phyloP scores from a whole-genome alignment of 2,888 invertebrate species.

The Zygogramma bicolorata region DNA sequence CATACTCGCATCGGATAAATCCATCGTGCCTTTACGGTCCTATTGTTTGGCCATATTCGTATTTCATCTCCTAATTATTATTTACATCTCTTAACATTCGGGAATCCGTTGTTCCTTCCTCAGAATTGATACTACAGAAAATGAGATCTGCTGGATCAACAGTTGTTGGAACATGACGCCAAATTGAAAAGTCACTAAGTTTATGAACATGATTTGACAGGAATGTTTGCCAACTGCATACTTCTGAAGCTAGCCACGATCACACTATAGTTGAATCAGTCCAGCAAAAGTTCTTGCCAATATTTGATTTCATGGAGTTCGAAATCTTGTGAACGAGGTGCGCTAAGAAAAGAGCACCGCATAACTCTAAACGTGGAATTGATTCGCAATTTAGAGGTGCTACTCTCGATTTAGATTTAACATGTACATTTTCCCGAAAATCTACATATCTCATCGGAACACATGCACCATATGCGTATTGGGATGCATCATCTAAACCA shows the following conservation, averaged over 20 bases:
- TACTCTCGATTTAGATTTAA: constrained; percentile 38
- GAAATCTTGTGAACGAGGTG: constrained; percentile 30
- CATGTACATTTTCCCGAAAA: constrained; percentile 9
- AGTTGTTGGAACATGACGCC: constrained; percentile 45
- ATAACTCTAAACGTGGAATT: constrained; percentile 40
- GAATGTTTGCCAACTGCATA: constrained; percentile 49
- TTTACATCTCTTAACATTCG: no score
- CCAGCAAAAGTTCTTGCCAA: constrained; percentile 39
- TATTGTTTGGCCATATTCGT: no score
- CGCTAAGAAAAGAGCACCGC: constrained; percentile 40
- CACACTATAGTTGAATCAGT: constrained; percentile 51
- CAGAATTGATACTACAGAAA: constrained; percentile 40
- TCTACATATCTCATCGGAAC: constrained; percentile 33
- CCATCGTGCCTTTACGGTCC: no score
- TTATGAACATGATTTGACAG: constrained; percentile 48
- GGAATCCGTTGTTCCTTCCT: no score
- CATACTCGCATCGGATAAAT: no score
- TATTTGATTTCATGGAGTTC: constrained; percentile 21
- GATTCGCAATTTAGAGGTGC: constrained; percentile 38
- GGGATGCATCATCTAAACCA: constrained; percentile 37
- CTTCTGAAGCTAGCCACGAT: constrained; percentile 43
- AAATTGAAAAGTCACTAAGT: constrained; percentile 30
- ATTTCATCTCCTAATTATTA: no score
- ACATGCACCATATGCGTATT: constrained; percentile 39
- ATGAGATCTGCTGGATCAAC: constrained; percentile 52